A percentile compares a stretch with the other conserved stretches of the same genome.
Evolutionary conservation across 2,888 invertebrate species (phyloP).

Genomic region (Drosophila borealis): DNA sequence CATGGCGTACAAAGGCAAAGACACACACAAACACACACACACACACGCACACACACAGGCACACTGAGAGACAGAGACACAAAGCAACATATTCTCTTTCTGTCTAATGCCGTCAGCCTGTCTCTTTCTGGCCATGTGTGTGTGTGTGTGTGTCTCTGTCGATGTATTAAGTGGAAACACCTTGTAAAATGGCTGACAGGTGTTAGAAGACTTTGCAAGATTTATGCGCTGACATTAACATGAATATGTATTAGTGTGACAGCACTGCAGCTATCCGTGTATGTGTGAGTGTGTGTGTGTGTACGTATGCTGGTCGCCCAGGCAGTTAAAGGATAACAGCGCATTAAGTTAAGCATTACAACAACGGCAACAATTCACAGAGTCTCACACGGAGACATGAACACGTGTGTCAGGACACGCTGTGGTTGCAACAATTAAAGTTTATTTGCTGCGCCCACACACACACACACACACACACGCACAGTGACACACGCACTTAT

Average conservation of each 20-base stretch:
- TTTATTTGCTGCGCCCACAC: constrained; percentile 76
- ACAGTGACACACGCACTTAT: constrained; percentile 31
- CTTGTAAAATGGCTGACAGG: constrained; percentile 80
- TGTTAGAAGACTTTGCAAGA: constrained; percentile 80
- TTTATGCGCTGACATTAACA: constrained; percentile 80
- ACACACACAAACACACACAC: constrained; percentile 21
- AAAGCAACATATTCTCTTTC: constrained; percentile 22
- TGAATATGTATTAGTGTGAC: constrained; percentile 76
- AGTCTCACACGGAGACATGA: constrained; percentile 37
- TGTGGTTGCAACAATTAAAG: constrained; percentile 80
- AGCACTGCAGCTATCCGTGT: constrained; percentile 51
- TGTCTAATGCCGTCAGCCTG: constrained; percentile 18
- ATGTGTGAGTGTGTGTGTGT: constrained; percentile 26
- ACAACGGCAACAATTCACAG: constrained; percentile 59
- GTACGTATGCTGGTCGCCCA: constrained; percentile 58
- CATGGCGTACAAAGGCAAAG: constrained; percentile 71
- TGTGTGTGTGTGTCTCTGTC: constrained; percentile 42
- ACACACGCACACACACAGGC: constrained; percentile 19
- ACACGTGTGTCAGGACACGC: constrained; percentile 70
- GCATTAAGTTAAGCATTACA: constrained; percentile 79
- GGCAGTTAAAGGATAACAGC: constrained; percentile 81
- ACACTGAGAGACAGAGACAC: constrained; percentile 8
- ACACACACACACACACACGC: constrained; percentile 25
- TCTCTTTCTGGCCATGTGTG: constrained; percentile 30
- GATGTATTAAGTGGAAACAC: constrained; percentile 79